These are phyloP conservation scores for Oreochromis tanganicae DNA, from an alignment of 2,113 vertebrate genomes.

Conservation along the genomic window DNA sequence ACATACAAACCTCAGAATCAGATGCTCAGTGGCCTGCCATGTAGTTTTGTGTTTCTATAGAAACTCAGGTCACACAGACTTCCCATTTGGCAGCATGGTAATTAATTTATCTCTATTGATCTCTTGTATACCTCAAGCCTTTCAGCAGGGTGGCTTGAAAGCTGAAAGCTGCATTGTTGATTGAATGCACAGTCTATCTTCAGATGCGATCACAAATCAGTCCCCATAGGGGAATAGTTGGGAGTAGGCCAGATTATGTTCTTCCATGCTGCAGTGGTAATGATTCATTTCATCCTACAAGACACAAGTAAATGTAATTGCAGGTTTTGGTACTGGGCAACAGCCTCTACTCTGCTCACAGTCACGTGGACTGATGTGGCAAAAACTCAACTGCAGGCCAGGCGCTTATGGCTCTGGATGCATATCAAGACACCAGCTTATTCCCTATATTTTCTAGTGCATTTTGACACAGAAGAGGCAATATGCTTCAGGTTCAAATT, in stretches of 20 bases:
- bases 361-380: neutral
- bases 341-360: neutral
- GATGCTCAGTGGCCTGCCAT: neutral
- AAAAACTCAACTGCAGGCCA: neutral
- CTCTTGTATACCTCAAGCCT: conserved; percentile 59
- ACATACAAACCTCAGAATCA: conserved; percentile 12
- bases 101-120: conserved; percentile 74
- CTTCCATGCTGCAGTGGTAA: conserved; percentile 53
- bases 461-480: conserved; percentile 1
- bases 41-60: conserved; percentile 42
- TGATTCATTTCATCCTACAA: conserved; percentile 53
- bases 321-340: conserved; percentile 11
- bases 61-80: conserved; percentile 29
- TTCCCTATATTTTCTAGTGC: conserved; percentile 5
- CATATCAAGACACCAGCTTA: neutral
- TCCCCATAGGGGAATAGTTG: conserved; percentile 41
- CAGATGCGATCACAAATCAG: conserved; percentile 61
- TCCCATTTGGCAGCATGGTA: conserved; percentile 54
- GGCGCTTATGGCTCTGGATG: neutral
- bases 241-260: conserved; percentile 50
- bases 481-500: conserved; percentile 34
- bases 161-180: conserved; percentile 54
- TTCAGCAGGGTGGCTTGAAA: conserved; percentile 50
- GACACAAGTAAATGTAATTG: conserved; percentile 41
- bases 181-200: conserved; percentile 63